Conservation (phyloP, 2,888 invertebrate species). For the Drosophila neotestacea region DNA sequence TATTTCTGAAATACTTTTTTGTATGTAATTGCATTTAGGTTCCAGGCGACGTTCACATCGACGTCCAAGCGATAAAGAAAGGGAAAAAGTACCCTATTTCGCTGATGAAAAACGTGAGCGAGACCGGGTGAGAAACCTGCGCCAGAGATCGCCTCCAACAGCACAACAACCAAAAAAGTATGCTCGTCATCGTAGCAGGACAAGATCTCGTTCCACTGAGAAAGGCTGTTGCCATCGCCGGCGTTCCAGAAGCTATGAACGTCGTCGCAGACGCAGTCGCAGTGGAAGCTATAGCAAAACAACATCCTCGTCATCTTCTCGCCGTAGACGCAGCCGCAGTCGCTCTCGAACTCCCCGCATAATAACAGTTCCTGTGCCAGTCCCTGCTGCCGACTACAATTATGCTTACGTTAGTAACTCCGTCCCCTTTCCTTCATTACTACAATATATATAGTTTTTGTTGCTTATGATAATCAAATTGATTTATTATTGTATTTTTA, state of each 20-base stretch:
- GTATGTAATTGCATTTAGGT: slow-evolving; percentile 38
- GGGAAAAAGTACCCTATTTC: slow-evolving; percentile 62
- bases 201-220: slow-evolving; percentile 40
- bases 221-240: slow-evolving; percentile 18
- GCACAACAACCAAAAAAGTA: neutral
- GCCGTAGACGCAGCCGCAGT: slow-evolving; percentile 36
- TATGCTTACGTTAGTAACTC: slow-evolving; percentile 44
- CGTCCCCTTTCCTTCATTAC: neutral
- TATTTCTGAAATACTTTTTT: slow-evolving; percentile 18
- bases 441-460: too few species aligned
- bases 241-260: slow-evolving; percentile 34
- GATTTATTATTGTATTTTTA: slow-evolving; percentile 3
- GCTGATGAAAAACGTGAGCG: slow-evolving; percentile 55
- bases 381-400: slow-evolving; percentile 46
- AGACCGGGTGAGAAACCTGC: slow-evolving; percentile 50
- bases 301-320: slow-evolving; percentile 3
- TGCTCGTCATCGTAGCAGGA: slow-evolving; percentile 26
- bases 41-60: slow-evolving; percentile 19
- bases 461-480: neutral
- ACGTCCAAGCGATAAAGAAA: neutral
- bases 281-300: slow-evolving; percentile 13
- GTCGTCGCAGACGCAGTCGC: slow-evolving; percentile 10
- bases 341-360: slow-evolving; percentile 63
- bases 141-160: slow-evolving; percentile 30
- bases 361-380: slow-evolving; percentile 71